Evolutionary conservation across 2,888 invertebrate species (phyloP).

Genomic region (Artemia sinica): DNA sequence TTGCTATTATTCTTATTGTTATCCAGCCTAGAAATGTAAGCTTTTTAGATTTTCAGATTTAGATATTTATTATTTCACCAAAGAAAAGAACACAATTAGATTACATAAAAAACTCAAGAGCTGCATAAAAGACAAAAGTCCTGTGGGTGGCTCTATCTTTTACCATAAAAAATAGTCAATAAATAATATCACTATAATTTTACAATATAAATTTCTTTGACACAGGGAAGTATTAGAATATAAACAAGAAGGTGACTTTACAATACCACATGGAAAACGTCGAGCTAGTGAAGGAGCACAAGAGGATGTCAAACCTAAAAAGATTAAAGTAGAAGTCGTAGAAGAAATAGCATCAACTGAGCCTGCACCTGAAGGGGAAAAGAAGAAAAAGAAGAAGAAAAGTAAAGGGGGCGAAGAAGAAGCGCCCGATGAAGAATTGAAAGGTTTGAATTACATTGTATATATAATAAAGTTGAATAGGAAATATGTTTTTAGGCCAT

Average conservation of each 20-base stretch:
- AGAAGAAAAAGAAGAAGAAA: constrained; percentile 25
- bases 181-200: constrained; percentile 16
- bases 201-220: constrained; percentile 22
- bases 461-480: too few species aligned
- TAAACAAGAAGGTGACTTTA: constrained; percentile 60
- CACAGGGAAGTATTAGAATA: constrained; percentile 62
- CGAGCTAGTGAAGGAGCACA: constrained; percentile 33
- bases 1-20: too few species aligned
- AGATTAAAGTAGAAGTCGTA: constrained; percentile 12
- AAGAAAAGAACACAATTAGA: too few species aligned
- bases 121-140: too few species aligned
- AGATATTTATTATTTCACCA: too few species aligned
- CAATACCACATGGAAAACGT: constrained; percentile 46
- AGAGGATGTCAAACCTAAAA: constrained; percentile 26
- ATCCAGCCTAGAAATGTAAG: too few species aligned
- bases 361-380: constrained; percentile 18
- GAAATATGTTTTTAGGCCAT: too few species aligned
- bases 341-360: background rate
- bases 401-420: constrained; percentile 20
- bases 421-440: background rate
- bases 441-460: background rate
- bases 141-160: too few species aligned
- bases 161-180: too few species aligned
- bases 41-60: too few species aligned
- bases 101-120: too few species aligned